Conservation (phyloP, 2,113 vertebrate genomes). For the Microtus montanus region DNA sequence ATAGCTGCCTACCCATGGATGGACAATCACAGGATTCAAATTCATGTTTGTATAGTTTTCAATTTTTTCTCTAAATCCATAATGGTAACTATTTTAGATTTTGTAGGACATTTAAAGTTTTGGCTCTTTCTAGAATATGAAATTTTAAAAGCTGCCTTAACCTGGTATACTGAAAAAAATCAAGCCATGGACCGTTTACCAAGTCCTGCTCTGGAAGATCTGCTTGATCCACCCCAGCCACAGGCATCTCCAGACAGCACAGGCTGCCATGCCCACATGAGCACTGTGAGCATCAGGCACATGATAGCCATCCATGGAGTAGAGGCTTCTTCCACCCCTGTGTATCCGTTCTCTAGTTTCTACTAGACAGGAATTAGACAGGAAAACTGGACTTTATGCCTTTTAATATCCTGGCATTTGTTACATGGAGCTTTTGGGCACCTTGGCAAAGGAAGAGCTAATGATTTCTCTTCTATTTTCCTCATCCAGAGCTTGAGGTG, state of each 20-base stretch:
- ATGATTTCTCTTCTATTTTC: background rate
- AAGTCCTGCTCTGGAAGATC: background rate
- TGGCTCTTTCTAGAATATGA: background rate
- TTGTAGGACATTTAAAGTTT: background rate
- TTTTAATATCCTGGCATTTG: slow-evolving; percentile 29
- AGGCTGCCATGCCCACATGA: background rate
- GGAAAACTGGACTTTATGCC: background rate
- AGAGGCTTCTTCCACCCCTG: background rate
- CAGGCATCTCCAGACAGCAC: background rate
- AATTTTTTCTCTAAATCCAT: background rate
- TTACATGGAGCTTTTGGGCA: background rate
- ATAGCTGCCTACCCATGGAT: background rate
- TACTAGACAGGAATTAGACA: background rate
- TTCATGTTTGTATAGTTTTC: background rate
- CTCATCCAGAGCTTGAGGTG: background rate
- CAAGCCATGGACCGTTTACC: background rate
- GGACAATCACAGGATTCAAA: background rate
- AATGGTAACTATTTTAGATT: slow-evolving; percentile 27
- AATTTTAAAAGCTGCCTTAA: background rate
- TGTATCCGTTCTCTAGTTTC: background rate
- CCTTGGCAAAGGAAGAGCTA: background rate
- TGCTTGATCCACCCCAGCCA: background rate
- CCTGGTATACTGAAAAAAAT: background rate
- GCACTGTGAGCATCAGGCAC: background rate
- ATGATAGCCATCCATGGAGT: background rate